Evolutionary conservation across 2,888 invertebrate species (phyloP).

Genomic region (Drosophila algonquin): DNA sequence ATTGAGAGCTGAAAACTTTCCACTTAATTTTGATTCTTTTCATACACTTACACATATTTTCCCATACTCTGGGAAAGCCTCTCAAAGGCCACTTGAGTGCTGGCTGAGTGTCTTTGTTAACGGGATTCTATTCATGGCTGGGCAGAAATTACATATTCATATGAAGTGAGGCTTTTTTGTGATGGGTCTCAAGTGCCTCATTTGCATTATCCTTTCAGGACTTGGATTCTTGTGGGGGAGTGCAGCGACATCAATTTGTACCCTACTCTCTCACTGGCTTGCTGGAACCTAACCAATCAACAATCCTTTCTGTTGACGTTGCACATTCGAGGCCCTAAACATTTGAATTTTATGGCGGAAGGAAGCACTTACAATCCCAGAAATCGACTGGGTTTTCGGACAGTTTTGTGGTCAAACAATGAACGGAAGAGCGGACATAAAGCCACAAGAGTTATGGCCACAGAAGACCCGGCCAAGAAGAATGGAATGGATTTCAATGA

Average conservation of each 20-base stretch:
- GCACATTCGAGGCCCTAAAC: constrained; percentile 23
- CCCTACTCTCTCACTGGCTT: not conserved
- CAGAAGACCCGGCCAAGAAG: not conserved
- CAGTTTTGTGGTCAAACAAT: constrained; percentile 65
- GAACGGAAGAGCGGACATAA: constrained; percentile 53
- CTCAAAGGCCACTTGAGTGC: constrained; percentile 43
- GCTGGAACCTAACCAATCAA: constrained; percentile 5
- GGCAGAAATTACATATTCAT: constrained; percentile 44
- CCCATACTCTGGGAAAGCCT: not conserved
- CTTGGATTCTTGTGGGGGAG: not conserved
- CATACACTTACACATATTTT: constrained; percentile 9
- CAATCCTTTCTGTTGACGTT: constrained; percentile 29
- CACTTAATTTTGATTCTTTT: constrained; percentile 32
- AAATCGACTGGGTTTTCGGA: constrained; percentile 52
- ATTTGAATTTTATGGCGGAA: constrained; percentile 54
- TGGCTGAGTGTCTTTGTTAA: constrained; percentile 23
- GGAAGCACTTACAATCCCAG: constrained; percentile 49
- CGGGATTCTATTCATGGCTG: constrained; percentile 38
- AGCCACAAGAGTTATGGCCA: constrained; percentile 66
- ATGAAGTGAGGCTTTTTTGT: constrained; percentile 29
- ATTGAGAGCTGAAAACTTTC: constrained; percentile 27
- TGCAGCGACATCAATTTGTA: constrained; percentile 22
- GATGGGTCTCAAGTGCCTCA: constrained; percentile 43
- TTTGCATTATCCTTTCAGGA: constrained; percentile 43
- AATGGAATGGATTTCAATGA: constrained; percentile 42